phyloP scores from a whole-genome alignment of 2,888 invertebrate species.

The Calliopum simillimum region DNA sequence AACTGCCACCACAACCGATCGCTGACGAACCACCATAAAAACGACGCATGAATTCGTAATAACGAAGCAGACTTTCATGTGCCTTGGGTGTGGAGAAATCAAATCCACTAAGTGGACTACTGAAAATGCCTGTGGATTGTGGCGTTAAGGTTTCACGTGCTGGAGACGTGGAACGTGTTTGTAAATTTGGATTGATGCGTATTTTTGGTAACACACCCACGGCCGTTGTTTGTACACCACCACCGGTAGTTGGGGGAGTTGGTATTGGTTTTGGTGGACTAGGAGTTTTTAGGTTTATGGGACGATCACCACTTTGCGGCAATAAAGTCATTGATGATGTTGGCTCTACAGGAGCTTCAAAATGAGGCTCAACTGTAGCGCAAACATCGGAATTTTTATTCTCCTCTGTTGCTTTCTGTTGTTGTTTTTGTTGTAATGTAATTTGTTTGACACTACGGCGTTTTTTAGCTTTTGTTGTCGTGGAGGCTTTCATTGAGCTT shows the following conservation, averaged over 20 bases:
- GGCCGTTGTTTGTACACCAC: slow-evolving; percentile 1
- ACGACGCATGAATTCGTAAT: slow-evolving; percentile 64
- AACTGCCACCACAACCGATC: slow-evolving; percentile 15
- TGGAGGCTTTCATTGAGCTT: slow-evolving; percentile 38
- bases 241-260: too few relatives aligned
- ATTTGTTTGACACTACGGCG: slow-evolving; percentile 42
- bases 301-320: slow-evolving; percentile 37
- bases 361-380: slow-evolving; percentile 27
- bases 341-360: slow-evolving; percentile 33
- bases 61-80: slow-evolving; percentile 60
- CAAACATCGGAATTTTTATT: slow-evolving; percentile 39
- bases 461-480: slow-evolving; percentile 31
- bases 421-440: slow-evolving; percentile 42
- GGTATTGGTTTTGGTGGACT: slow-evolving; percentile 1
- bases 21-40: slow-evolving; percentile 54
- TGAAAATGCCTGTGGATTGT: slow-evolving; percentile 6
- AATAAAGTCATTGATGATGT: slow-evolving; percentile 18
- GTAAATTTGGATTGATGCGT: slow-evolving; percentile 57
- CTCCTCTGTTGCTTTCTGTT: slow-evolving; percentile 17
- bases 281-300: slow-evolving; percentile 41
- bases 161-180: slow-evolving; percentile 51
- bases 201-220: slow-evolving; percentile 48
- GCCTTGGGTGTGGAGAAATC: slow-evolving; percentile 60
- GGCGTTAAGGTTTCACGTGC: slow-evolving; percentile 25
- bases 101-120: slow-evolving; percentile 43